Evolutionary conservation across 2,113 vertebrate species (phyloP).

Genomic region (Zosterops hypoxanthus): DNA sequence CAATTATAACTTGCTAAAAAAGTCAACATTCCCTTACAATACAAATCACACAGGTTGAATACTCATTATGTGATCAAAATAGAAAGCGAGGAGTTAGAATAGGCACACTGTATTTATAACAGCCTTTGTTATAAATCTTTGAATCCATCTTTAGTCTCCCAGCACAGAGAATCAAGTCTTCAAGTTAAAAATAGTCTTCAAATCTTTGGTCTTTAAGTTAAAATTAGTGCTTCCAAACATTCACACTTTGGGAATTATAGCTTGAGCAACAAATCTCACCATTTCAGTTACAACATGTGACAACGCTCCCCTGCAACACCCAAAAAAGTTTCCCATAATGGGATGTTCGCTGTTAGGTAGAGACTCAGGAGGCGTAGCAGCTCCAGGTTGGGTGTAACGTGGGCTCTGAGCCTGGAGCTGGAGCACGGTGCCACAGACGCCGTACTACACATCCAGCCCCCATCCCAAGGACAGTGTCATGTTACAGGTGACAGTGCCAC

Average conservation of each 20-base stretch:
- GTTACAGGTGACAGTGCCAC: not conserved
- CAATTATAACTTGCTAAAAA: slow-evolving; percentile 13
- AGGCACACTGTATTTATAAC: slow-evolving; percentile 25
- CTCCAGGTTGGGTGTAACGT: not conserved
- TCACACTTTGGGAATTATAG: slow-evolving; percentile 37
- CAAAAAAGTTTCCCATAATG: not conserved
- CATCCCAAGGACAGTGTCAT: not conserved
- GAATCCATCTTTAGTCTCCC: slow-evolving; percentile 5
- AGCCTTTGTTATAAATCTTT: no score
- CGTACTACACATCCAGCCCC: not conserved
- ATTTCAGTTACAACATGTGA: slow-evolving; percentile 41
- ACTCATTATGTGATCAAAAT: not conserved
- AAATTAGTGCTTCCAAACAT: slow-evolving; percentile 57
- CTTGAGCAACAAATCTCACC: slow-evolving; percentile 43
- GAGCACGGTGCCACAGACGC: not conserved
- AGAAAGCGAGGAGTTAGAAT: not conserved
- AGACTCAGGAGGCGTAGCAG: not conserved
- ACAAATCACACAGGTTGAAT: slow-evolving; percentile 27
- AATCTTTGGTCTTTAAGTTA: slow-evolving; percentile 39
- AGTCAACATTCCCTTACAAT: not conserved
- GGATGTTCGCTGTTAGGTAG: not conserved
- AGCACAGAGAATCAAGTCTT: slow-evolving; percentile 20
- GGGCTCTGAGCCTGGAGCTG: not conserved
- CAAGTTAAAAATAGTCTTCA: slow-evolving; percentile 41
- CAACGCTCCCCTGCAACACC: not conserved